Evolutionary conservation across 2,888 invertebrate genomes (phyloP).

Genomic region (Anthrax anthrax): DNA sequence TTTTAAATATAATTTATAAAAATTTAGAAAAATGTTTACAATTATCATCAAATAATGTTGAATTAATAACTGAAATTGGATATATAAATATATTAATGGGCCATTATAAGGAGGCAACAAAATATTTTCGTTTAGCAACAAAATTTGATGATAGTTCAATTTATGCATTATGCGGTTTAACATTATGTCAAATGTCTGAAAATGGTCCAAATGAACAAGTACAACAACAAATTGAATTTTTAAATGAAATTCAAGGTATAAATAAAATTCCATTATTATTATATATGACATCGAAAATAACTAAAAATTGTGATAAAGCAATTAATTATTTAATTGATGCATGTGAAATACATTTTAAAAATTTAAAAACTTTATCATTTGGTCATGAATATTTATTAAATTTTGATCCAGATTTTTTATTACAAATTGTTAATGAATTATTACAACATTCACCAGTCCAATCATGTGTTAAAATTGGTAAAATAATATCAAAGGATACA

Average conservation of each 20-base stretch:
- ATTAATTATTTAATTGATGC: slow-evolving; percentile 48
- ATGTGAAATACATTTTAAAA: slow-evolving; percentile 39
- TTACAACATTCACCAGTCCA: slow-evolving; percentile 57
- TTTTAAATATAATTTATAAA: slow-evolving; percentile 59
- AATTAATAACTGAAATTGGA: slow-evolving; percentile 68
- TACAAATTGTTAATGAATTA: slow-evolving; percentile 63
- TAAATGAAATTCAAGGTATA: slow-evolving; percentile 62
- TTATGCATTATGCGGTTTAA: slow-evolving; percentile 63
- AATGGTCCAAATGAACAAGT: slow-evolving; percentile 58
- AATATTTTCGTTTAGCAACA: slow-evolving; percentile 65
- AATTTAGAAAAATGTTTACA: slow-evolving; percentile 69
- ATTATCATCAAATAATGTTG: slow-evolving; percentile 50
- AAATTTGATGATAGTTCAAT: slow-evolving; percentile 74
- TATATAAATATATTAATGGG: slow-evolving; percentile 61
- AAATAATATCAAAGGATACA: slow-evolving; percentile 33
- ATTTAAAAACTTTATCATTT: slow-evolving; percentile 44
- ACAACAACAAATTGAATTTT: slow-evolving; percentile 71
- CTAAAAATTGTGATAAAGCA: slow-evolving; percentile 40
- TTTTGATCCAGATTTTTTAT: slow-evolving; percentile 74
- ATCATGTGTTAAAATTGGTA: slow-evolving; percentile 35
- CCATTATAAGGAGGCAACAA: slow-evolving; percentile 62
- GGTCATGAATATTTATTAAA: slow-evolving; percentile 58
- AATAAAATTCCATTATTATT: slow-evolving; percentile 52
- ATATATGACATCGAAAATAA: slow-evolving; percentile 52
- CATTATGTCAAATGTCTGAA: slow-evolving; percentile 66